Evolutionary conservation across 1,140 invertebrate genomes (phyloP), one percentile per base, ranked within the genome.

Genomic region (Drosophila ercepeae): DNA sequence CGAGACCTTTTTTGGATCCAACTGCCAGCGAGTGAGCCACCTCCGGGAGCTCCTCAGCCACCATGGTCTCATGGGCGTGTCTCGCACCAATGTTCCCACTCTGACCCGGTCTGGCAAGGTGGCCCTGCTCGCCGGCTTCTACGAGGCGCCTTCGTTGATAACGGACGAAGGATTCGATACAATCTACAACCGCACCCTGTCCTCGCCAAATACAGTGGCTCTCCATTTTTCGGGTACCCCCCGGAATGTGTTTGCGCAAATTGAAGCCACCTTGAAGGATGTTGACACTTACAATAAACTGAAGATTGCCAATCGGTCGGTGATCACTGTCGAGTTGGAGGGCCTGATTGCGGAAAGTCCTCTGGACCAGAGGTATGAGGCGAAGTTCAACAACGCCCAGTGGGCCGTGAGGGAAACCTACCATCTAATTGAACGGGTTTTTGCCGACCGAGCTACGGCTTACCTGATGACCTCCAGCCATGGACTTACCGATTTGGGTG

Each of bases 381-480:
- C 95, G 54, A 97, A 96, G 86, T 94, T 99, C 44, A 92, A 92
- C 75, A 91, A 94, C 81, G 95, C 98, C 18, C 97, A 99, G 93
- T 75, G 92, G 34, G 95, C 95, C 57, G 94, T 99, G 42, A 72
- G 93, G 65, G 92, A 94, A 83, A 93, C 96, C 44, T 95, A 95
- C 45, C 74, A 94, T 58, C 54, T 95, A 3, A 93, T 98, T 49
- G 94, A 96, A 71, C 82, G 93, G 5, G 95, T 93, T 84, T 99
- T 95, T 92, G 84, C 94, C 76, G 95, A 99, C 92, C 92, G 93
- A n/a, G 93, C 93, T 75, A 99, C 98, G 6, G 94, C 95, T 18
- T 99, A 95, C 93, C 90, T 99, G 14, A 96, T 99, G 91, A 98
- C 98, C 5, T 94, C 98, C n/a, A 98, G 99, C 93, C 98, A 99